These are phyloP conservation scores for Campoletis raptor DNA, from an alignment of 2,888 invertebrate genomes.

Conservation along the genomic window DNA sequence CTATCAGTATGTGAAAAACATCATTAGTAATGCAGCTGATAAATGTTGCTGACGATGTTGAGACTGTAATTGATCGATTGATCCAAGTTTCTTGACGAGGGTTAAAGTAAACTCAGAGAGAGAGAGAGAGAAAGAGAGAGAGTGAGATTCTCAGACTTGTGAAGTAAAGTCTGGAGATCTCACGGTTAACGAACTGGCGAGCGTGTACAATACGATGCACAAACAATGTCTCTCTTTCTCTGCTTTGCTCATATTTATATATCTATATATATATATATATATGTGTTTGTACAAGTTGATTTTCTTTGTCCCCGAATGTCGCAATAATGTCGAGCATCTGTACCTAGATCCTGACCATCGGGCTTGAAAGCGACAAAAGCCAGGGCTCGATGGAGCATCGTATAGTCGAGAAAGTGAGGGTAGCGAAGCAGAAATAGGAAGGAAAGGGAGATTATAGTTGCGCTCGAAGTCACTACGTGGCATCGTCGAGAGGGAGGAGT, in stretches of 20 bases:
- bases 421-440: constrained; percentile 37
- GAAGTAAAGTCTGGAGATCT: constrained; percentile 23
- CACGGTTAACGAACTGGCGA: constrained; percentile 56
- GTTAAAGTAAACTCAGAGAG: constrained; percentile 9
- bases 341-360: constrained; percentile 37
- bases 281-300: constrained; percentile 47
- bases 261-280: constrained; percentile 14
- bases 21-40: constrained; percentile 8
- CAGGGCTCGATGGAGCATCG: constrained; percentile 30
- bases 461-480: constrained; percentile 15
- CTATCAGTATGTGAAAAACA: neutral
- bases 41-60: neutral
- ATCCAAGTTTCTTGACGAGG: constrained; percentile 10
- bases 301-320: constrained; percentile 58
- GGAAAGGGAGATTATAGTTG: constrained; percentile 53
- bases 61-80: constrained; percentile 44
- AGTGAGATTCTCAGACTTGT: constrained; percentile 8
- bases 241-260: neutral
- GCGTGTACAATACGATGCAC: constrained; percentile 25
- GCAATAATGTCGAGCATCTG: constrained; percentile 39
- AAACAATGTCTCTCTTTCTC: constrained; percentile 14
- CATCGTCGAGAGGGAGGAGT: constrained; percentile 53
- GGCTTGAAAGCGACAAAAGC: constrained; percentile 34
- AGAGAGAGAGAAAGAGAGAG: neutral
- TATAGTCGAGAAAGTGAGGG: constrained; percentile 14